Conservation (phyloP, 2,797 vertebrate species). For the Oceanodroma leucorhoa region DNA sequence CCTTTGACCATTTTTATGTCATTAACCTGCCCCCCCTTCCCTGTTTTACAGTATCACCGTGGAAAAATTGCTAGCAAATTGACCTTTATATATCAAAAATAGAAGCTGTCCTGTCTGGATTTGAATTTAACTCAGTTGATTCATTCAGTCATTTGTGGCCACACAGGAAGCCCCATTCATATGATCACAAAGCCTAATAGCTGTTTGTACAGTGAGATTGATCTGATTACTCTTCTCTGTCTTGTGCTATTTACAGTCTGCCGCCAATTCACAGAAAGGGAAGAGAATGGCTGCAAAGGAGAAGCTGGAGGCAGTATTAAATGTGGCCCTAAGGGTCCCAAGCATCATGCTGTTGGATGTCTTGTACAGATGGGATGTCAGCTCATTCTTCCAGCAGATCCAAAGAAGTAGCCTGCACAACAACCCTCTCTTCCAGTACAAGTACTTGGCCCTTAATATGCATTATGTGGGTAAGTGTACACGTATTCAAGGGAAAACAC, state of each 20-base stretch:
- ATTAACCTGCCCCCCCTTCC: neutral
- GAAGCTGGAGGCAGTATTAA: constrained; percentile 93
- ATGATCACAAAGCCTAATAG: constrained; percentile 32
- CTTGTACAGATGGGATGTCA: constrained; percentile 97
- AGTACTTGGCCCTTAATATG: constrained; percentile 97
- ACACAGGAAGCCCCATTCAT: constrained; percentile 49
- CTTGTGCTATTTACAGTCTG: constrained; percentile 68
- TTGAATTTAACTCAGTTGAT: constrained; percentile 35
- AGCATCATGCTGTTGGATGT: constrained; percentile 98
- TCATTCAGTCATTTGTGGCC: constrained; percentile 35
- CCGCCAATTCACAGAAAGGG: constrained; percentile 51
- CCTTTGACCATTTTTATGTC: neutral
- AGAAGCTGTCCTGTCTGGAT: constrained; percentile 8
- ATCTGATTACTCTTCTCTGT: constrained; percentile 55
- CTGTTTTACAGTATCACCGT: neutral
- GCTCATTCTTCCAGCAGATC: constrained; percentile 99
- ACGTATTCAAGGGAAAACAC: neutral
- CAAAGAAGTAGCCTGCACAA: constrained; percentile 96
- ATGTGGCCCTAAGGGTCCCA: constrained; percentile 94
- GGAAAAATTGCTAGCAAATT: constrained; percentile 19
- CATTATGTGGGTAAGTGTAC: constrained; percentile 94
- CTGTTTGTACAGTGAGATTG: constrained; percentile 45
- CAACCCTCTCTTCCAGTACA: constrained; percentile 97
- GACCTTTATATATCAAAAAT: constrained; percentile 9
- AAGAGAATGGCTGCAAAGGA: constrained; percentile 90